These are phyloP conservation scores for Hydrophis major DNA, from an alignment of 2,797 vertebrate species.

Conservation along the genomic window DNA sequence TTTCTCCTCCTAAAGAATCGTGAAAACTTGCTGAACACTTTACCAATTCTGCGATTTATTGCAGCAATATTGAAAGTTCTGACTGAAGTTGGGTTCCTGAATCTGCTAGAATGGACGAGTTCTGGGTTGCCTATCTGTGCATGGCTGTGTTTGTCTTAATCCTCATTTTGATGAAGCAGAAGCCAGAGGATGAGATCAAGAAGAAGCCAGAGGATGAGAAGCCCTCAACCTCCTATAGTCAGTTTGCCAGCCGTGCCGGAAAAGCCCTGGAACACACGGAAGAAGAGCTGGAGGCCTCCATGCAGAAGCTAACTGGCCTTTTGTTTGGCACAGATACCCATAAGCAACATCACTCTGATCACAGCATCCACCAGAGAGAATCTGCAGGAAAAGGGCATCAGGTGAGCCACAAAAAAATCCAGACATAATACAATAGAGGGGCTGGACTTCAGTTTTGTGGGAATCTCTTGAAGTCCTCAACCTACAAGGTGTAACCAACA, in stretches of 20 bases:
- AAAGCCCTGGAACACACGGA: slow-evolving; percentile 45
- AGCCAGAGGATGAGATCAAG: slow-evolving; percentile 40
- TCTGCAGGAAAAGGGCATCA: neutral
- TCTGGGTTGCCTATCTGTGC: slow-evolving; percentile 61
- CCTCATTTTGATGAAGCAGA: slow-evolving; percentile 49
- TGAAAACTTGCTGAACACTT: neutral
- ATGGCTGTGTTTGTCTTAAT: slow-evolving; percentile 39
- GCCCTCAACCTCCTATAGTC: neutral
- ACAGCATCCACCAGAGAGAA: slow-evolving; percentile 7
- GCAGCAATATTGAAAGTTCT: neutral
- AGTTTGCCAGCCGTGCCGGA: neutral
- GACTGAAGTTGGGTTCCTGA: neutral
- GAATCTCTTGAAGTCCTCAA: neutral
- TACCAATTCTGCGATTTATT: neutral
- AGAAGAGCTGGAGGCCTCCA: slow-evolving; percentile 55
- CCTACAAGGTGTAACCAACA: neutral
- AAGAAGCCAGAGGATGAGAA: slow-evolving; percentile 23
- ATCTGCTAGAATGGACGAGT: slow-evolving; percentile 51
- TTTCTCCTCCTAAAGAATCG: neutral
- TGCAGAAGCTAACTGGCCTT: slow-evolving; percentile 47
- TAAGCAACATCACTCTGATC: slow-evolving; percentile 37
- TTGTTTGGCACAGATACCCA: slow-evolving; percentile 41
- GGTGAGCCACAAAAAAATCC: slow-evolving; percentile 37
- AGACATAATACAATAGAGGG: slow-evolving; percentile 32
- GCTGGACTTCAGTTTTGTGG: neutral